These are phyloP conservation scores for Emys orbicularis DNA, from an alignment of 2,797 vertebrate species.

Conservation along the genomic window DNA sequence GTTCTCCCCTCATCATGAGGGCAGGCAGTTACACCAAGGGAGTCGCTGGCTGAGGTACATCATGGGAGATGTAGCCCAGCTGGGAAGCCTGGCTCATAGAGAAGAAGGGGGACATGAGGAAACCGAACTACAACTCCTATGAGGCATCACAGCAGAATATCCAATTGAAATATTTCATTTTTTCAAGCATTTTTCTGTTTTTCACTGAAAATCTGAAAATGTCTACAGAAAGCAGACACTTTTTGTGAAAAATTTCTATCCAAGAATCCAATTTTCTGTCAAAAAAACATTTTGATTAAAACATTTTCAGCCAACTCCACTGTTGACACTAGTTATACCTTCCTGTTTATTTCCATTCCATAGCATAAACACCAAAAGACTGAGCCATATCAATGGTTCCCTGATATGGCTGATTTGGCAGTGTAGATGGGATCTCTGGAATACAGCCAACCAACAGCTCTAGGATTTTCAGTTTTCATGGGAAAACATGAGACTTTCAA, in stretches of 20 bases:
- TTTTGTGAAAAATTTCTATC: neutral
- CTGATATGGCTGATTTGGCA: neutral
- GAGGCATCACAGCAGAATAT: neutral
- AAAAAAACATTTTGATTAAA: neutral
- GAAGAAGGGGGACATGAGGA: neutral
- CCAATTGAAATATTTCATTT: too few species aligned
- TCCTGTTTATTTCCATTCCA: neutral
- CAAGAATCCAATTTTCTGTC: neutral
- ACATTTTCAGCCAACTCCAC: neutral
- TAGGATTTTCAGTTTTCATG: neutral
- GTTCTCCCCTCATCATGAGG: neutral
- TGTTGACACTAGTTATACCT: neutral
- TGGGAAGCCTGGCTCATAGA: neutral
- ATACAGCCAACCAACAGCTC: neutral
- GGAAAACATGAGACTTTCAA: neutral
- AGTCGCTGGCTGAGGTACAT: too few species aligned
- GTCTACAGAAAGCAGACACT: neutral
- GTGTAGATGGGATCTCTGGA: neutral
- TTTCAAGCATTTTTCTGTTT: too few species aligned
- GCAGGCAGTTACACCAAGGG: neutral
- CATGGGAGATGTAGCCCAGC: neutral
- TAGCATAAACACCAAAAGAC: neutral
- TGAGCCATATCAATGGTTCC: neutral
- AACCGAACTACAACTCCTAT: neutral
- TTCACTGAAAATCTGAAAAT: too few species aligned